Evolutionary conservation across 2,113 vertebrate genomes (phyloP).

Genomic region (Ibidorhyncha struthersii): DNA sequence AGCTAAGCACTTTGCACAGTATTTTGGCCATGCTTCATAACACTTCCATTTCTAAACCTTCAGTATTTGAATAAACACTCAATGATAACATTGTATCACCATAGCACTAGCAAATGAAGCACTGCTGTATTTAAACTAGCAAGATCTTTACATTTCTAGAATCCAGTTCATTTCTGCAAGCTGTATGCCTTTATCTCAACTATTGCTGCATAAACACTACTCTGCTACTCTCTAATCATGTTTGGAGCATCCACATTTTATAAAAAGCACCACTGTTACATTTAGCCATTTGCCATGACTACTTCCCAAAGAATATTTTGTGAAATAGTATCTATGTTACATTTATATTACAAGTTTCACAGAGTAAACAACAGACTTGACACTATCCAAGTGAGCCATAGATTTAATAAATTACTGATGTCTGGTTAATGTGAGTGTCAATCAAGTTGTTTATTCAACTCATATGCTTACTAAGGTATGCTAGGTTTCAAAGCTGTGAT

Average conservation of each 20-base stretch:
- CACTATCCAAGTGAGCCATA: neutral
- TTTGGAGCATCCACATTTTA: neutral
- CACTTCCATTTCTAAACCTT: neutral
- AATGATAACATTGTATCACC: neutral
- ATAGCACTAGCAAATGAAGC: neutral
- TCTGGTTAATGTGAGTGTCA: neutral
- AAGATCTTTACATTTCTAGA: neutral
- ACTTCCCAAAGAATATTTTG: neutral
- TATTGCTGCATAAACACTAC: neutral
- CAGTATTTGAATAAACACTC: neutral
- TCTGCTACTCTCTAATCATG: neutral
- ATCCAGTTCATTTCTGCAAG: neutral
- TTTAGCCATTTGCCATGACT: neutral
- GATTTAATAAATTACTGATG: neutral
- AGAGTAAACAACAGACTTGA: neutral
- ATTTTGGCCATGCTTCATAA: neutral
- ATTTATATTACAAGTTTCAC: neutral
- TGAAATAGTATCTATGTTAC: neutral
- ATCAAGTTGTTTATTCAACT: neutral
- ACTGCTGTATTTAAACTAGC: neutral
- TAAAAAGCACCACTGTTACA: neutral
- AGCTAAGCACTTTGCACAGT: neutral
- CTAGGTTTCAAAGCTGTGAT: neutral
- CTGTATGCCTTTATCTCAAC: neutral
- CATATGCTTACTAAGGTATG: neutral